Evolutionary conservation across 2,888 invertebrate genomes (phyloP).

Genomic region (Blera fallax): DNA sequence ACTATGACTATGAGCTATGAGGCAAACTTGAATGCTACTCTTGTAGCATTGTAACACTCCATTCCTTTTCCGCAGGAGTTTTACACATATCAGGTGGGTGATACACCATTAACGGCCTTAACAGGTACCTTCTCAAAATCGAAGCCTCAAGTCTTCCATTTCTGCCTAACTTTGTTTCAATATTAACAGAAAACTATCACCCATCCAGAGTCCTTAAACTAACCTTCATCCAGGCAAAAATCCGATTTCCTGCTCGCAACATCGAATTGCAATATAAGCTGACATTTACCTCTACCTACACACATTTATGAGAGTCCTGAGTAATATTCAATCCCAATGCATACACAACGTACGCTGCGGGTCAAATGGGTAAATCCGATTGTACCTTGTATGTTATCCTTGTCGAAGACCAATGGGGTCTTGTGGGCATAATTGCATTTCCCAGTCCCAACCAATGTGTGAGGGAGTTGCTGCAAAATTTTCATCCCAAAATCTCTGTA

Average conservation of each 20-base stretch:
- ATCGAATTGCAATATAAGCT: background rate
- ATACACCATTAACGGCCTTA: too few relatives aligned
- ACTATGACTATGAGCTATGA: too few relatives aligned
- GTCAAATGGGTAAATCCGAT: conserved; percentile 27
- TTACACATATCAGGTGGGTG: too few relatives aligned
- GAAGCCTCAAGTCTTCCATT: too few relatives aligned
- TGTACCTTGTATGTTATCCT: conserved; percentile 19
- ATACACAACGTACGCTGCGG: conserved; percentile 1
- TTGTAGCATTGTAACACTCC: too few relatives aligned
- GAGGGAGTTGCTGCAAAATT: background rate
- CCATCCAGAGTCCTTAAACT: background rate
- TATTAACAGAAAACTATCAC: too few relatives aligned
- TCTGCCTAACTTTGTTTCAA: too few relatives aligned
- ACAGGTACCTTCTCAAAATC: too few relatives aligned
- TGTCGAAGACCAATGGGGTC: background rate
- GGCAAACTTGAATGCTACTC: too few relatives aligned
- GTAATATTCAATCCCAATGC: background rate
- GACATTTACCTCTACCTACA: background rate
- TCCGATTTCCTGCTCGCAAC: background rate
- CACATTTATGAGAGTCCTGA: background rate
- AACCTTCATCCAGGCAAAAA: background rate
- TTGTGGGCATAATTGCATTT: conserved; percentile 34
- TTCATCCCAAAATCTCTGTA: background rate
- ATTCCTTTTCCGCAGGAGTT: too few relatives aligned
- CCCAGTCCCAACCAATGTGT: background rate